A percentile compares a stretch with the other conserved stretches of the same genome.
Conservation (phyloP, 2,797 vertebrate species). For the Parambassis ranga region DNA sequence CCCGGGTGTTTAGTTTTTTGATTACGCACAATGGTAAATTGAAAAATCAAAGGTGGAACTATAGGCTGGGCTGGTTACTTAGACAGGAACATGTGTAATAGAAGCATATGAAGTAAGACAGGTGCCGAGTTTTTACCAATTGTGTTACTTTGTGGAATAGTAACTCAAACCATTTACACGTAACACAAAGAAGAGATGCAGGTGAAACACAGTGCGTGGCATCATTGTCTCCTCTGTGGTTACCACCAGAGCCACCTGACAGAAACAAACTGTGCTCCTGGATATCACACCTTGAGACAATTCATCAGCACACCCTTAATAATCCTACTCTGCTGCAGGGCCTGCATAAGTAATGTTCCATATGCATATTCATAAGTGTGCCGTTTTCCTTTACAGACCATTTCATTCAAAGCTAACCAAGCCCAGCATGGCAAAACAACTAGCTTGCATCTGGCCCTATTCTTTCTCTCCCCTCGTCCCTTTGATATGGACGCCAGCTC, state of each 20-base stretch:
- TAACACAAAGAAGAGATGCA: background rate
- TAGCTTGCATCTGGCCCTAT: slow-evolving; percentile 74
- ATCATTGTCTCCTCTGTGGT: slow-evolving; percentile 20
- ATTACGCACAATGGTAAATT: too few species aligned
- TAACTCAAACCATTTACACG: background rate
- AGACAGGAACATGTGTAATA: too few species aligned
- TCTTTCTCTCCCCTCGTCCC: slow-evolving; percentile 55
- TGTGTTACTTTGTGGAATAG: too few species aligned
- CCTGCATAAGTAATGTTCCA: slow-evolving; percentile 62
- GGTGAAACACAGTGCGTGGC: background rate
- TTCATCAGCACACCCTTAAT: slow-evolving; percentile 40
- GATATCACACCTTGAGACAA: slow-evolving; percentile 61
- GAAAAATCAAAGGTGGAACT: too few species aligned
- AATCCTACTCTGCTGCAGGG: slow-evolving; percentile 20
- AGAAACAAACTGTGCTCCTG: slow-evolving; percentile 4
- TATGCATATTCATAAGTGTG: slow-evolving; percentile 67
- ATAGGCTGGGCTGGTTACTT: too few species aligned
- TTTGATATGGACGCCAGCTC: slow-evolving; percentile 75
- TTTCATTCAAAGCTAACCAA: slow-evolving; percentile 59
- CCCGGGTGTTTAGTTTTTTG: too few species aligned
- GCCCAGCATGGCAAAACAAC: slow-evolving; percentile 48
- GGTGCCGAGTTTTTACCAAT: too few species aligned
- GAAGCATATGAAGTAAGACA: too few species aligned
- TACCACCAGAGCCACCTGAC: slow-evolving; percentile 30
- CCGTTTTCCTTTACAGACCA: slow-evolving; percentile 43